These are phyloP conservation scores for Albula goreensis DNA, from an alignment of 2,113 vertebrate species.

Conservation along the genomic window DNA sequence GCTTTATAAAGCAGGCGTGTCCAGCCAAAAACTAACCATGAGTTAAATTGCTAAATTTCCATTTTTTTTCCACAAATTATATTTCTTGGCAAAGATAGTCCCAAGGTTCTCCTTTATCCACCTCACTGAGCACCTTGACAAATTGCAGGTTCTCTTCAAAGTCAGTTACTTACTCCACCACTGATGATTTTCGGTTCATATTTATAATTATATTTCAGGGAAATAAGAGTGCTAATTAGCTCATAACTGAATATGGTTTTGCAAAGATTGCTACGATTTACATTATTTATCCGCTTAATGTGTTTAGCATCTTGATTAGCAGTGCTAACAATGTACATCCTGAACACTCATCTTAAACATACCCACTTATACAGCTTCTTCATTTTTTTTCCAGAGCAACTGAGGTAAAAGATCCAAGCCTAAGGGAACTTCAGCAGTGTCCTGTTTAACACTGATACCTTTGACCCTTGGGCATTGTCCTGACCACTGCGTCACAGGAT, in stretches of 20 bases:
- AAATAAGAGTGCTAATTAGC: background rate
- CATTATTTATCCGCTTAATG: background rate
- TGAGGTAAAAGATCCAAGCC: background rate
- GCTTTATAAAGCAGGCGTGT: background rate
- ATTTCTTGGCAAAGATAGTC: background rate
- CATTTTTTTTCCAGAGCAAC: too few species aligned
- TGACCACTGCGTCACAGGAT: background rate
- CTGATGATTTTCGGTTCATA: background rate
- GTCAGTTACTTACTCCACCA: background rate
- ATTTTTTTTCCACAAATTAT: background rate
- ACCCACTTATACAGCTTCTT: background rate
- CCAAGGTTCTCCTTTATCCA: background rate
- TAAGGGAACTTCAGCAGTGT: background rate
- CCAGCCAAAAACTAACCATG: background rate
- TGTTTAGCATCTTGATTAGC: background rate
- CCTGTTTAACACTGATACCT: background rate
- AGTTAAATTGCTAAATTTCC: background rate
- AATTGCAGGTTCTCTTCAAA: background rate
- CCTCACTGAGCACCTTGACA: conserved; percentile 11
- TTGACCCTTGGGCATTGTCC: background rate
- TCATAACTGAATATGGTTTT: background rate
- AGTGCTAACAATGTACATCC: background rate
- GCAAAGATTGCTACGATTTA: background rate
- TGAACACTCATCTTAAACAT: background rate
- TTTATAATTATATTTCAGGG: conserved; percentile 3